These are phyloP conservation scores for Ictidomys tridecemlineatus DNA, from an alignment of 2,113 vertebrate species.

Conservation along the genomic window DNA sequence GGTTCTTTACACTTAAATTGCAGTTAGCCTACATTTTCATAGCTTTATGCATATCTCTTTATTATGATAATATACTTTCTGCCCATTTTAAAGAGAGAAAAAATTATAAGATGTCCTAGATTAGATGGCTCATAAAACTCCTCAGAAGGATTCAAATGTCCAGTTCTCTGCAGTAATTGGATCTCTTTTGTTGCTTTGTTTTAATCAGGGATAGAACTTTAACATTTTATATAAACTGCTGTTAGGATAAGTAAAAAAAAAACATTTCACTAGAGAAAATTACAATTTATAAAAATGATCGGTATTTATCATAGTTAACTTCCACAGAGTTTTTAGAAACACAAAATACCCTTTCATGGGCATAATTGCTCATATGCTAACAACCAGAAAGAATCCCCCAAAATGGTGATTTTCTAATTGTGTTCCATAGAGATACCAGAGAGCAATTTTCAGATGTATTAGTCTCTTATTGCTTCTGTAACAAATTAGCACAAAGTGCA, in stretches of 20 bases:
- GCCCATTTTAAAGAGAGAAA: background rate
- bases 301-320: background rate
- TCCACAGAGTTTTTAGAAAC: background rate
- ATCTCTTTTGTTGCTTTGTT: background rate
- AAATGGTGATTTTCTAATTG: background rate
- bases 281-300: background rate
- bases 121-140: background rate
- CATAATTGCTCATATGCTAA: background rate
- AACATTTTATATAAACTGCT: background rate
- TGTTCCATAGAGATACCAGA: background rate
- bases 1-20: background rate
- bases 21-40: slow-evolving; percentile 42
- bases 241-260: background rate
- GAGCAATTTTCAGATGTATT: background rate
- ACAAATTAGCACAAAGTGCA: background rate
- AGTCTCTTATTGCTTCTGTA: background rate
- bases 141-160: background rate
- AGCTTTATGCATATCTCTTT: background rate
- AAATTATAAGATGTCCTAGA: background rate
- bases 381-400: background rate
- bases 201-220: background rate
- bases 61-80: slow-evolving; percentile 23
- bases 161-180: background rate
- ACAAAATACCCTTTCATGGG: background rate
- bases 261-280: background rate